Percentiles rank a stretch among this genome's conserved stretches.
Evolutionary conservation across 2,113 vertebrate species (phyloP).

Genomic region (Pteropus alecto): DNA sequence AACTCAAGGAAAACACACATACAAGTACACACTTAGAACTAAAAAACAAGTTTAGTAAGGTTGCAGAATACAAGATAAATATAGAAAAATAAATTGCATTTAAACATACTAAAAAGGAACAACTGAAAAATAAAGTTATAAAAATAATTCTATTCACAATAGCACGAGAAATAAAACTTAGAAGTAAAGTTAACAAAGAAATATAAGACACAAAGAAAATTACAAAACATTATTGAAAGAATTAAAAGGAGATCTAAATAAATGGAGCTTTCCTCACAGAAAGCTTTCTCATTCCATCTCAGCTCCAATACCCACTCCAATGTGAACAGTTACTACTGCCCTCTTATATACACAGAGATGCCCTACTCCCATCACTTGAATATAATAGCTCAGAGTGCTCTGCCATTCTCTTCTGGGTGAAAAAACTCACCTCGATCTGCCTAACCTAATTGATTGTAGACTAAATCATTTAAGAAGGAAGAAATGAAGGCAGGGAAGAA

Average conservation of each 20-base stretch:
- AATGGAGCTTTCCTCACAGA: not conserved
- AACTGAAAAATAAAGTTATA: not conserved
- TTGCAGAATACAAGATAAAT: not conserved
- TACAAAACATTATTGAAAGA: not conserved
- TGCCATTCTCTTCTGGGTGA: not conserved
- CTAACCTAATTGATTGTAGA: not conserved
- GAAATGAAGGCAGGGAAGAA: not conserved
- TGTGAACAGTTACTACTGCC: rapidly evolving
- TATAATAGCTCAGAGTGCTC: not conserved
- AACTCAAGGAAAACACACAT: not conserved
- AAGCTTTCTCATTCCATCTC: not conserved
- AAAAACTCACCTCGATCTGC: not conserved
- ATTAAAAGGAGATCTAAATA: not conserved
- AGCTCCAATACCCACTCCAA: not conserved
- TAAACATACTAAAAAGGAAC: not conserved
- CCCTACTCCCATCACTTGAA: not conserved
- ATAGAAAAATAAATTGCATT: not conserved
- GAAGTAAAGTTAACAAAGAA: not conserved
- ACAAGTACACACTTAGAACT: not conserved
- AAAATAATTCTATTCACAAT: not conserved
- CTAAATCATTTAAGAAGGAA: not conserved
- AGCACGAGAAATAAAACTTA: not conserved
- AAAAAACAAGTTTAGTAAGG: not conserved
- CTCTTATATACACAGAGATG: not conserved
- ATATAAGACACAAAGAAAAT: not conserved